A percentile compares a stretch with the other conserved stretches of the same genome.
These are phyloP conservation scores for Hirundichthys speculiger DNA, from an alignment of 2,113 vertebrate species.

Conservation along the genomic window DNA sequence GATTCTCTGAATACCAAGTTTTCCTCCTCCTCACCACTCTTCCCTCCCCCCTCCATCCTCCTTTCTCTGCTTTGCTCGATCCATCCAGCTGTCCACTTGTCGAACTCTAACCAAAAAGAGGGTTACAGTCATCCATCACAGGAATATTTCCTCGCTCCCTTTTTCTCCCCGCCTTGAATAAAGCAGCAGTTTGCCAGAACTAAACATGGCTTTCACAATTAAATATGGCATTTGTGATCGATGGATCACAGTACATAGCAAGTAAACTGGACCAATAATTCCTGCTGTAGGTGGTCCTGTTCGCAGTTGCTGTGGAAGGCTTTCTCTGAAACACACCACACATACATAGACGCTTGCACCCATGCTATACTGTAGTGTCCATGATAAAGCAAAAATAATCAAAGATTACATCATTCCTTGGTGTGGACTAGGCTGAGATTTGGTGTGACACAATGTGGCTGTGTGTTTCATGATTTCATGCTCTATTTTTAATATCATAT, in stretches of 20 bases:
- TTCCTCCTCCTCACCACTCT: conserved; percentile 28
- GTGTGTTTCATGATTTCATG: too few species aligned
- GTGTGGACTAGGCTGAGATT: too few species aligned
- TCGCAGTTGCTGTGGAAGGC: conserved; percentile 5
- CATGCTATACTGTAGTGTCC: too few species aligned
- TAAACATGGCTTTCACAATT: conserved; percentile 83
- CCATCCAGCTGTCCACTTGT: conserved; percentile 62
- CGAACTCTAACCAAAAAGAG: conserved; percentile 77
- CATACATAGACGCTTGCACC: not conserved
- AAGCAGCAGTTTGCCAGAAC: conserved; percentile 83
- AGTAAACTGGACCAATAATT: conserved; percentile 51
- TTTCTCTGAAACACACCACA: not conserved
- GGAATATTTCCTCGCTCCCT: conserved; percentile 77
- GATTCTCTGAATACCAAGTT: conserved; percentile 65
- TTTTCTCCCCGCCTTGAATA: conserved; percentile 82
- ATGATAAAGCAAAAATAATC: too few species aligned
- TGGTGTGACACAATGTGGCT: too few species aligned
- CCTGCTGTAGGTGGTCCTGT: conserved; percentile 64
- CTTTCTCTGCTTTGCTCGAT: conserved; percentile 47
- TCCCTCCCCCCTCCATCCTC: conserved; percentile 17
- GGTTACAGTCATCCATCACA: conserved; percentile 89
- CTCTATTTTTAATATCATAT: too few species aligned
- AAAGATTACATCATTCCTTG: too few species aligned
- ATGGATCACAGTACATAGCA: conserved; percentile 70
- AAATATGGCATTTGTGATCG: conserved; percentile 87